These are phyloP conservation scores for Chroicocephalus ridibundus DNA, from an alignment of 2,113 vertebrate genomes.

Conservation along the genomic window DNA sequence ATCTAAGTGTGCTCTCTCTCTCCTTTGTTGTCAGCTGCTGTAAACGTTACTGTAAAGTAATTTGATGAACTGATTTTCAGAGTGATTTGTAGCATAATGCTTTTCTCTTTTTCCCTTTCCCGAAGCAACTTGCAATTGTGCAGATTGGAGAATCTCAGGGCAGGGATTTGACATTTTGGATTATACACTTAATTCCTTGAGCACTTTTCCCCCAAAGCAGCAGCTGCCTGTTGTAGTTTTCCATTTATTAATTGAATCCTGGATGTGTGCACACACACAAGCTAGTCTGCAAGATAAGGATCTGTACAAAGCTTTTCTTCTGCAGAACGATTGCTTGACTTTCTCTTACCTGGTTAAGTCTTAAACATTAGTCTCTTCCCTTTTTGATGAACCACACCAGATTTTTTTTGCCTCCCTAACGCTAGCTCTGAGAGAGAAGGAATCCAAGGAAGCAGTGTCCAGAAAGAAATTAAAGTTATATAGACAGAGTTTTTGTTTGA, in stretches of 20 bases:
- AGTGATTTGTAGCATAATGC: constrained; percentile 2
- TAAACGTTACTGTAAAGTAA: neutral
- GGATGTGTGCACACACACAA: neutral
- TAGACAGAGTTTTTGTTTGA: neutral
- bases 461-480: neutral
- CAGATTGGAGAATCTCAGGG: constrained; percentile 1
- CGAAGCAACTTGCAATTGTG: constrained; percentile 13
- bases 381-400: neutral
- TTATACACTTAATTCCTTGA: constrained; percentile 34
- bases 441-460: neutral
- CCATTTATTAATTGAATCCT: neutral
- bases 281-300: neutral
- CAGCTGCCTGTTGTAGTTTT: constrained; percentile 17
- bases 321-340: neutral
- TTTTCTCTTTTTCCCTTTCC: constrained; percentile 1
- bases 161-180: constrained; percentile 31
- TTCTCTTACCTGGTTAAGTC: neutral
- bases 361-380: neutral
- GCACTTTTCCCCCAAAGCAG: constrained; percentile 1
- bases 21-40: neutral
- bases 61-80: neutral
- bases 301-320: neutral
- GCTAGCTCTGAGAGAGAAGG: neutral
- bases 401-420: neutral
- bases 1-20: neutral